phyloP scores from a whole-genome alignment of 2,797 vertebrate species.

The Hippopotamyrus pictus region DNA sequence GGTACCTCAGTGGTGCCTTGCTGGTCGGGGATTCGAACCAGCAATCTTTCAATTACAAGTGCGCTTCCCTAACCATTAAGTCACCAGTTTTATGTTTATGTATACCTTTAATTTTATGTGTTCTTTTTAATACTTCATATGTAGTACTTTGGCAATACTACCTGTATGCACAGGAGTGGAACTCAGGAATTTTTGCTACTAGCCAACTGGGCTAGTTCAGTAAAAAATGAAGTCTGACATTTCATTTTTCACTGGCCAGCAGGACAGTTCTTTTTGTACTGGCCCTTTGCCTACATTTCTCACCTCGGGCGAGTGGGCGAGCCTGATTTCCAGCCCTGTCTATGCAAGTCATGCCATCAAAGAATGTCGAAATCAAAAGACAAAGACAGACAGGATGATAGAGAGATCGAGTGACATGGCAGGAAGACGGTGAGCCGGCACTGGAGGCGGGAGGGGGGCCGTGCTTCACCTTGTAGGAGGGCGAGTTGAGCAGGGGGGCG shows the following conservation, averaged over 20 bases:
- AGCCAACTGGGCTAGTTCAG: neutral
- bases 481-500: slow-evolving; percentile 67
- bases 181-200: neutral
- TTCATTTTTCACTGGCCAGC: neutral
- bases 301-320: neutral
- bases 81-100: too few species aligned
- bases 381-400: neutral
- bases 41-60: neutral
- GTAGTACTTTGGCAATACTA: neutral
- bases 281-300: neutral
- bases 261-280: neutral
- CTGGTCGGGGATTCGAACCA: neutral
- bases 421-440: neutral
- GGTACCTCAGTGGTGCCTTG: neutral
- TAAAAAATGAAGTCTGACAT: neutral
- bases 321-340: neutral
- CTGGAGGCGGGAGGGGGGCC: neutral
- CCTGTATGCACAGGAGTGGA: neutral
- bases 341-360: neutral
- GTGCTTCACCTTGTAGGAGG: neutral
- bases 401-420: neutral
- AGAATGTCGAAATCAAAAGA: neutral
- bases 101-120: neutral
- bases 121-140: neutral
- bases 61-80: neutral